Conservation (phyloP, 2,113 vertebrate genomes). For the Eulemur macaco region DNA sequence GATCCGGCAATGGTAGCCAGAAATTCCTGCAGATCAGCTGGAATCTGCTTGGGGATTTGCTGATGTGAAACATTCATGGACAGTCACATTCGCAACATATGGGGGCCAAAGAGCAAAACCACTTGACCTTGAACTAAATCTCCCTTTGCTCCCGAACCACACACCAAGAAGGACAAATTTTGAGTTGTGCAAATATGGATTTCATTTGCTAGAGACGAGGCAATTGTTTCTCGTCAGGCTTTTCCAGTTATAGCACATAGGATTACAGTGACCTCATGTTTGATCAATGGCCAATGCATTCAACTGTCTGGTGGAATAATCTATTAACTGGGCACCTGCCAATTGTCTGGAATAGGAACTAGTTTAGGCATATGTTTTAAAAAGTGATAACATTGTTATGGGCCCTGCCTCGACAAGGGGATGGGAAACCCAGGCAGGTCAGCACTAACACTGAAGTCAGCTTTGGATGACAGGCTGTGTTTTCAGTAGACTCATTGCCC, state of each 20-base stretch:
- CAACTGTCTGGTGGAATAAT: slow-evolving; percentile 86
- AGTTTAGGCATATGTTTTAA: slow-evolving; percentile 85
- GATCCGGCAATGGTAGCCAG: slow-evolving; percentile 56
- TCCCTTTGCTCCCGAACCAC: slow-evolving; percentile 65
- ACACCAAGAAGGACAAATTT: slow-evolving; percentile 24
- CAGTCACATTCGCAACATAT: neutral
- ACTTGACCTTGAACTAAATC: slow-evolving; percentile 39
- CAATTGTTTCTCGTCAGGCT: slow-evolving; percentile 85
- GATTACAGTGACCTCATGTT: slow-evolving; percentile 90
- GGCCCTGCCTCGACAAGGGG: slow-evolving; percentile 75
- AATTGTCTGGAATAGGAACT: slow-evolving; percentile 86
- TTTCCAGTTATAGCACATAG: slow-evolving; percentile 90
- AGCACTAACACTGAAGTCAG: slow-evolving; percentile 62
- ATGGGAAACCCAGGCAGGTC: slow-evolving; percentile 69
- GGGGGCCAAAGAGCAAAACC: slow-evolving; percentile 61
- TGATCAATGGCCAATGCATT: slow-evolving; percentile 89
- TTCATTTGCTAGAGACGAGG: slow-evolving; percentile 77
- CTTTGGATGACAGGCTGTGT: slow-evolving; percentile 58
- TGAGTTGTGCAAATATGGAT: neutral
- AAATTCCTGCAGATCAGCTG: slow-evolving; percentile 78
- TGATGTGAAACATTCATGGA: slow-evolving; percentile 78
- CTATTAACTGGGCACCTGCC: slow-evolving; percentile 90
- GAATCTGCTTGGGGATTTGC: slow-evolving; percentile 88
- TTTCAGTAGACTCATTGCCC: neutral
- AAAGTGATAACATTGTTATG: slow-evolving; percentile 87